Evolutionary conservation across 2,888 invertebrate species (phyloP), one percentile per base, ranked within the genome.

Genomic region (Diadegma fenestrale): DNA sequence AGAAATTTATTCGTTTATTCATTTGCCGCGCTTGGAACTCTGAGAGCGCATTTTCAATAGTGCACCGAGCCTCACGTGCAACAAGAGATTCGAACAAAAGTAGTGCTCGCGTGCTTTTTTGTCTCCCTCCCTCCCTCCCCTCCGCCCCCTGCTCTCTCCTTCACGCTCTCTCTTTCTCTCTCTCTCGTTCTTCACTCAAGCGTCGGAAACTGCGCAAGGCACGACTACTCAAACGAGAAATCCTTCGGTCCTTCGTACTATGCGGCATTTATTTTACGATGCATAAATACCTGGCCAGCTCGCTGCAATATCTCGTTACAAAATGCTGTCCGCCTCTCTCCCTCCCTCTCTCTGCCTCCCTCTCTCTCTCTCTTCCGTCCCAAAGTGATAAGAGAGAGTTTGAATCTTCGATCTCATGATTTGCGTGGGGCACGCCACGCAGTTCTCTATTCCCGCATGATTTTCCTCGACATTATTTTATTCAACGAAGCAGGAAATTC

Each of bases 1-100:
- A 80, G 77, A 85, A 84, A 85, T 84, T 86, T 82, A 86, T 86
- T 84, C 82, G 69, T 72, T 85, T 80, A 86, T 82, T 82, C 84
- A 79, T 85, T 86, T 63, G 81, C 43, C 51, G 69, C 48, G 69
- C 48, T 71, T 14, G 66, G 43, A 75, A 68, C 66, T 41, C 68
- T 19, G 7, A 22, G 66, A 22, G 66, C 66, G 51, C 51, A 63
- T 66, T 75, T 66, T 75, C 73, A 75, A 80, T 75, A 66, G 68
- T 45, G 80, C 80, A 66, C 45, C 48, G 45, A 41, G 22, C 41
- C 69, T 73, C 69, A 68, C 61, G 75, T 41, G 58, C 72, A 63
- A 41, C 61, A 12, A 43, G 22, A 51, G 51, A 72, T 72, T 80
- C 75, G 63, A 66, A 69, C n/a, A 72, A 71, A 71, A 82, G 66